These are phyloP conservation scores for Anarsia innoxiella DNA, from an alignment of 2,888 invertebrate genomes.

Conservation along the genomic window DNA sequence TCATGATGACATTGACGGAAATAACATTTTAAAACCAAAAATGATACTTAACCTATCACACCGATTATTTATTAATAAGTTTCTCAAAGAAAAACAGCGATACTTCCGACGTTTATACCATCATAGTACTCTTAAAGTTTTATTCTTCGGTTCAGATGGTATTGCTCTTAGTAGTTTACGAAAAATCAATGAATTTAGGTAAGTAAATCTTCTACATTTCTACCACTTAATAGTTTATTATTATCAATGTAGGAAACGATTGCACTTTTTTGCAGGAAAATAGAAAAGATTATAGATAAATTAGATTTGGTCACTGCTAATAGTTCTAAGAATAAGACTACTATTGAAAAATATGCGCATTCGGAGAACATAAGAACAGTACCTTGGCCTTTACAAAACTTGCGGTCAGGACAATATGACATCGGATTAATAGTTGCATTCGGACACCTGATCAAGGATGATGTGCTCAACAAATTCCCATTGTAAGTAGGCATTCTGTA, in stretches of 20 bases:
- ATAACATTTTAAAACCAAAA: not conserved
- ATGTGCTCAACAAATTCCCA: conserved; percentile 85
- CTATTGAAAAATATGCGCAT: conserved; percentile 81
- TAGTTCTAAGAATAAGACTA: conserved; percentile 73
- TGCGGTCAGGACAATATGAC: conserved; percentile 77
- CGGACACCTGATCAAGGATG: conserved; percentile 89
- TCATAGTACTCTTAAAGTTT: conserved; percentile 42
- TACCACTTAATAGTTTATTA: too few species aligned
- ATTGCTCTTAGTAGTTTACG: conserved; percentile 86
- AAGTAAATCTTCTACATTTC: conserved; percentile 27
- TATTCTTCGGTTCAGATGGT: conserved; percentile 91
- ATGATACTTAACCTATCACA: conserved; percentile 42
- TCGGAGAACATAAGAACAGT: conserved; percentile 75
- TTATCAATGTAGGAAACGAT: too few species aligned
- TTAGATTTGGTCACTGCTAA: conserved; percentile 84
- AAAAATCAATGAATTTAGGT: conserved; percentile 80
- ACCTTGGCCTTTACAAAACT: conserved; percentile 78
- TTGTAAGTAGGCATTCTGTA: conserved; percentile 76
- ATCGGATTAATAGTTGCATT: conserved; percentile 95
- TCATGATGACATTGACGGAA: conserved; percentile 27
- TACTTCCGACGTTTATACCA: conserved; percentile 27
- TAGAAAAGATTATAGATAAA: conserved; percentile 59
- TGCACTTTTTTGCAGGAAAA: conserved; percentile 63
- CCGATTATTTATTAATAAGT: conserved; percentile 25
- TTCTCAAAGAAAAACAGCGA: conserved; percentile 31